phyloP scores from a whole-genome alignment of 2,797 vertebrate genomes.

The Poecilia wingei region DNA sequence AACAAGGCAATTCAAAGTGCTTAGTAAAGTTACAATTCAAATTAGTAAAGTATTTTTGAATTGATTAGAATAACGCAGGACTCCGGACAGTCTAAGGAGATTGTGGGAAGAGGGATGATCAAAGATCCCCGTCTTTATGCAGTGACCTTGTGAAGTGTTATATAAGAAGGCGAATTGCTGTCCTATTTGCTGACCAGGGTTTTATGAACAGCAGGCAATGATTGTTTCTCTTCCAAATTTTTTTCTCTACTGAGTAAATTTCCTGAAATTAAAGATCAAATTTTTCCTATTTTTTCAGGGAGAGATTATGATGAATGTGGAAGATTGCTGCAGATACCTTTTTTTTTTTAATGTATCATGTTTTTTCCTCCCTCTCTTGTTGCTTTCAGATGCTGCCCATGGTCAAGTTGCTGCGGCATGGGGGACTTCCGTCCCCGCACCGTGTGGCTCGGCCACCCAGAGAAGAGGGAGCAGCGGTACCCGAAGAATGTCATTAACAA shows the following conservation, averaged over 20 bases:
- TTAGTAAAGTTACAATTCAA: too few species aligned
- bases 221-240: not conserved
- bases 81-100: not conserved
- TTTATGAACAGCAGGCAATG: not conserved
- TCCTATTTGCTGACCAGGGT: not conserved
- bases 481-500: slow-evolving; percentile 99
- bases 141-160: not conserved
- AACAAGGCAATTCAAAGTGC: too few species aligned
- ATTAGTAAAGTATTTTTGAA: not conserved
- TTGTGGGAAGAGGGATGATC: not conserved
- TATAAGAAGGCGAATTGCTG: not conserved
- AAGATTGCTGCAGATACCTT: not conserved
- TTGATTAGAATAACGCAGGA: not conserved
- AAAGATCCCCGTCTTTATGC: not conserved
- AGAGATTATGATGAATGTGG: not conserved
- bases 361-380: not conserved
- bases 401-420: slow-evolving; percentile 92
- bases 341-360: not conserved
- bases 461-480: slow-evolving; percentile 96
- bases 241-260: not conserved
- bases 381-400: slow-evolving; percentile 89
- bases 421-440: slow-evolving; percentile 93
- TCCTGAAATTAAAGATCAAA: not conserved
- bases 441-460: slow-evolving; percentile 96
- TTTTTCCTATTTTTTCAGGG: not conserved